These are phyloP conservation scores for Archips crataeganus DNA, from an alignment of 2,888 invertebrate species.

Conservation along the genomic window DNA sequence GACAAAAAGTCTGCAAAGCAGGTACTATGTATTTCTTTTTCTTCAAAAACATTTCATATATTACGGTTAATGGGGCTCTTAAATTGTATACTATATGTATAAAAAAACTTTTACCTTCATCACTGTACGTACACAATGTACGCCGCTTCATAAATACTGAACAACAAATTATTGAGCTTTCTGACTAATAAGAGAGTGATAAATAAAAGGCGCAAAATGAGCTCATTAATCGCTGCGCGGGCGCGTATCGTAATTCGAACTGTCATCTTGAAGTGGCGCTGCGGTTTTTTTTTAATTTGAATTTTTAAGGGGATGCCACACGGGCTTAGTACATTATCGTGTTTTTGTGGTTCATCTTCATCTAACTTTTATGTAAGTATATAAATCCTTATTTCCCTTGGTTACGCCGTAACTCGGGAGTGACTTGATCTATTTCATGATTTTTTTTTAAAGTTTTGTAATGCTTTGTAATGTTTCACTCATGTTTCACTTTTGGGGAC, in stretches of 20 bases:
- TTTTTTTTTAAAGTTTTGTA: no score
- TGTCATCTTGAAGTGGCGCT: conserved; percentile 71
- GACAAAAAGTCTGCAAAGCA: no score
- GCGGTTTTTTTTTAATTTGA: conserved; percentile 55
- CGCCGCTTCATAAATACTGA: conserved; percentile 50
- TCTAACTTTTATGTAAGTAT: no score
- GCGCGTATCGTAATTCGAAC: conserved; percentile 70
- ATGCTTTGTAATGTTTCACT: no score
- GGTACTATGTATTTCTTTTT: no score
- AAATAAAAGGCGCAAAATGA: conserved; percentile 77
- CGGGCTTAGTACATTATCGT: neutral
- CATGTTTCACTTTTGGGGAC: no score
- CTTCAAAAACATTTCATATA: no score
- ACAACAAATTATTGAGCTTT: conserved; percentile 57
- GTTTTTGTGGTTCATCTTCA: neutral
- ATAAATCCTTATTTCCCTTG: no score
- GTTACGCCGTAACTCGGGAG: no score
- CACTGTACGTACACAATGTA: neutral
- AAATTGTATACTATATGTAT: no score
- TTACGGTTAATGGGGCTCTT: no score
- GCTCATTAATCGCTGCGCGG: conserved; percentile 73
- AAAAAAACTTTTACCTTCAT: neutral
- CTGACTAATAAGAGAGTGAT: conserved; percentile 66
- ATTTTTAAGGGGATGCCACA: neutral
- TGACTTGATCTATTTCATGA: no score